Evolutionary conservation across 2,113 vertebrate species (phyloP).

Genomic region (Pachyramphus minor): DNA sequence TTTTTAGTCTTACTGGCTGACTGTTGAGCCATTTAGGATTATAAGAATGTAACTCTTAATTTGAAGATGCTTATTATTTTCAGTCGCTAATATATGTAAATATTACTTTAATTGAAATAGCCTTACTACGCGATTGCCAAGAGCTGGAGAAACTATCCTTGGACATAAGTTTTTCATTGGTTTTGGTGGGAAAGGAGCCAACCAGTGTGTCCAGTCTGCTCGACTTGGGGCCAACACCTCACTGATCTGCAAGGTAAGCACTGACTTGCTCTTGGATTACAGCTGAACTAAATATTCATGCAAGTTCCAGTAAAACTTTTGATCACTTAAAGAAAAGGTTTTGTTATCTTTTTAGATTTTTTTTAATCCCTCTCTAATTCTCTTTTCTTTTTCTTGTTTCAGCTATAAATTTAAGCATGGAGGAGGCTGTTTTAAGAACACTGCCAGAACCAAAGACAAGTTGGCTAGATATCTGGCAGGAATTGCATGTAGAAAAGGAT

Average conservation of each 20-base stretch:
- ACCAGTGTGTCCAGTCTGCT: conserved; percentile 94
- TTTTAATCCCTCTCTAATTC: background rate
- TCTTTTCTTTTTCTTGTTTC: background rate
- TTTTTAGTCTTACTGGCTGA: background rate
- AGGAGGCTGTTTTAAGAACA: conserved; percentile 11
- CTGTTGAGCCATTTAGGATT: background rate
- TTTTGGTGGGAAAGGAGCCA: conserved; percentile 97
- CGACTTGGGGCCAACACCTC: conserved; percentile 87
- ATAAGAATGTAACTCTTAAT: background rate
- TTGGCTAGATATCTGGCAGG: conserved; percentile 17
- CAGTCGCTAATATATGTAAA: conserved; percentile 14
- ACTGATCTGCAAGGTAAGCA: conserved; percentile 91
- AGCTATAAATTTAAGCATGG: background rate
- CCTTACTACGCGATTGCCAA: conserved; percentile 87
- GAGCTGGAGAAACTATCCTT: conserved; percentile 91
- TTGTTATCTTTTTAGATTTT: background rate
- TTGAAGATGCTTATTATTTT: background rate
- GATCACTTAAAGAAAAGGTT: background rate
- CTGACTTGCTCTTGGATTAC: background rate
- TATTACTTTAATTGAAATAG: conserved; percentile 70
- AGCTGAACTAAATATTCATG: background rate
- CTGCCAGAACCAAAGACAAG: conserved; percentile 27
- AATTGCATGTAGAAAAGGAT: background rate
- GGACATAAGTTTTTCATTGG: conserved; percentile 93
- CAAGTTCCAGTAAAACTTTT: background rate